phyloP scores from a whole-genome alignment of 2,797 vertebrate species.

The Pyrocephalus nanus region DNA sequence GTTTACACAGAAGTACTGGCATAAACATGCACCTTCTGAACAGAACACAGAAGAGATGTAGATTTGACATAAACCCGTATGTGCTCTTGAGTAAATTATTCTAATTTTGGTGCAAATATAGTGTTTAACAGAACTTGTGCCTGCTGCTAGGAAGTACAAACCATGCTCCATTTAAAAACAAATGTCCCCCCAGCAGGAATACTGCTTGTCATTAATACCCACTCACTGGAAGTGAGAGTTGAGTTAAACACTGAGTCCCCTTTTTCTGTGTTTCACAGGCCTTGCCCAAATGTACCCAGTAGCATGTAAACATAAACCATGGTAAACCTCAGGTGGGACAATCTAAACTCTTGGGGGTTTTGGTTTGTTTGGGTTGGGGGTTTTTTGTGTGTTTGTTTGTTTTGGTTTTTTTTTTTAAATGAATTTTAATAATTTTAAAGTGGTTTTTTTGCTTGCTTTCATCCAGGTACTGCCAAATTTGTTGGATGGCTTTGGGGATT shows the following conservation, averaged over 20 bases:
- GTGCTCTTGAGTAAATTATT: not conserved
- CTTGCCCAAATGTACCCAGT: not conserved
- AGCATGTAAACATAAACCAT: not conserved
- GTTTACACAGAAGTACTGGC: not conserved
- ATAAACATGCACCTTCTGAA: not conserved
- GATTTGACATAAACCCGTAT: not conserved
- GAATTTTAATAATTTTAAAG: not conserved
- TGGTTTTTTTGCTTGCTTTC: not conserved
- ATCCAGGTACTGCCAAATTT: fast-evolving
- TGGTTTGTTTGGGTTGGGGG: not conserved
- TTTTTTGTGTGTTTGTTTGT: too few species aligned
- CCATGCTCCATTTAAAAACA: not conserved
- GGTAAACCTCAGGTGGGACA: not conserved
- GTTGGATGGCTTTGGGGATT: not conserved
- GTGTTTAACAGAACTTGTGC: not conserved
- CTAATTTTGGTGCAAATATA: not conserved
- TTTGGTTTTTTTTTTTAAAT: too few species aligned
- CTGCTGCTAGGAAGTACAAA: not conserved
- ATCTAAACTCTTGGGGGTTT: not conserved
- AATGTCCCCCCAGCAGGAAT: not conserved
- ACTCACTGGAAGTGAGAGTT: not conserved
- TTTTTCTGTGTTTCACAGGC: not conserved
- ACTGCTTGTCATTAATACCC: not conserved
- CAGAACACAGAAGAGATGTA: not conserved
- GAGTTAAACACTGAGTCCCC: not conserved